A percentile compares a stretch with the other conserved stretches of the same genome.
These are phyloP conservation scores for Helobdella robusta DNA, from an alignment of 2,888 invertebrate genomes.

Conservation along the genomic window DNA sequence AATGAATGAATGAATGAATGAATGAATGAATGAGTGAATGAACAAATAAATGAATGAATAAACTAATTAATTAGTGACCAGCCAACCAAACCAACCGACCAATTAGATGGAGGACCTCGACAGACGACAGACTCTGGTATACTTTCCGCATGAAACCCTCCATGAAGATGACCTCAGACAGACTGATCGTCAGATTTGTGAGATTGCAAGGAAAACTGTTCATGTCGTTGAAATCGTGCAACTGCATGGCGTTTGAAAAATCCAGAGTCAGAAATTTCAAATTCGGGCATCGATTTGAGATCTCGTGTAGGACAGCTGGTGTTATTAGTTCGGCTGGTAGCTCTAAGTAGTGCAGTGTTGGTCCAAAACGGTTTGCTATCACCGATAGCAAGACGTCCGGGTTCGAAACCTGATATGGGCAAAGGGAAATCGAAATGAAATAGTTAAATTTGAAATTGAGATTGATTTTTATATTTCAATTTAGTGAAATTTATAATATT, in stretches of 20 bases:
- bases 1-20: too few species aligned
- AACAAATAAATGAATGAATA: too few species aligned
- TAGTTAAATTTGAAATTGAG: not conserved
- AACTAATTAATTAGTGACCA: too few species aligned
- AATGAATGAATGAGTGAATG: too few species aligned
- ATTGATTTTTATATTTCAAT: not conserved
- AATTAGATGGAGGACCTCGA: constrained; percentile 90
- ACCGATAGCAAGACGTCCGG: constrained; percentile 76
- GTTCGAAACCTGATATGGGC: constrained; percentile 56
- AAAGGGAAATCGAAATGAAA: too few species aligned
- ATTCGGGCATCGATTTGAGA: constrained; percentile 59
- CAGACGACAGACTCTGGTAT: constrained; percentile 94
- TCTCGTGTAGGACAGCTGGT: constrained; percentile 87
- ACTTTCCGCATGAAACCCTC: constrained; percentile 99
- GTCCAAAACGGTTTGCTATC: constrained; percentile 57
- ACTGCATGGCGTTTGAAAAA: constrained; percentile 70
- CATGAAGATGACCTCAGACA: constrained; percentile 98
- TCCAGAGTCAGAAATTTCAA: constrained; percentile 71
- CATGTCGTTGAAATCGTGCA: constrained; percentile 97
- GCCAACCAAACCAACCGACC: too few species aligned
- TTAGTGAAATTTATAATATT: not conserved
- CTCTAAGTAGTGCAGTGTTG: constrained; percentile 44
- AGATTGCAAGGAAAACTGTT: constrained; percentile 96
- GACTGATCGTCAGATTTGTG: constrained; percentile 83
- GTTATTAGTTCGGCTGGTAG: constrained; percentile 91